phyloP scores from a whole-genome alignment of 2,113 vertebrate species.

The Nesogale talazaci region DNA sequence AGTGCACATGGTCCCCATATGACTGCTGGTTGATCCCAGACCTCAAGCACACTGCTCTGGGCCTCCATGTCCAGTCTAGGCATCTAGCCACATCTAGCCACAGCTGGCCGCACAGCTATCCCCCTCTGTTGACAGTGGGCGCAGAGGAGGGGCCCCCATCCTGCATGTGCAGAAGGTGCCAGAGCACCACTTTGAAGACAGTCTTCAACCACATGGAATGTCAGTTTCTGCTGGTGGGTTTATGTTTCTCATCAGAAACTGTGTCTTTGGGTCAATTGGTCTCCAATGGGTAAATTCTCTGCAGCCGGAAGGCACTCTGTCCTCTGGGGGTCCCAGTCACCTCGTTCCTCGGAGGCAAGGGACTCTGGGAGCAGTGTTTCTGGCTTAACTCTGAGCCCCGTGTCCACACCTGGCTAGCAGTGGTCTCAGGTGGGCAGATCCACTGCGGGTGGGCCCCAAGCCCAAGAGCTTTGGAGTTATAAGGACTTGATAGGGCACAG shows the following conservation, averaged over 20 bases:
- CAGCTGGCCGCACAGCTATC: neutral
- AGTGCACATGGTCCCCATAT: rapidly evolving
- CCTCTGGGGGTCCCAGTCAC: rapidly evolving
- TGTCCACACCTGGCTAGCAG: rapidly evolving
- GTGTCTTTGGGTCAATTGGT: neutral
- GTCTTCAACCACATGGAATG: rapidly evolving
- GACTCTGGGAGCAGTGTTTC: rapidly evolving
- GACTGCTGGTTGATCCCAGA: neutral
- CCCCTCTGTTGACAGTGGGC: neutral
- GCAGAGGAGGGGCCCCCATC: neutral
- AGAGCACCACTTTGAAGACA: neutral
- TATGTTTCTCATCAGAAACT: neutral
- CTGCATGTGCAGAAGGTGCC: neutral
- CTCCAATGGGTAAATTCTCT: neutral
- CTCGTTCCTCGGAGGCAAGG: neutral
- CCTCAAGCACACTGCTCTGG: too few relatives aligned
- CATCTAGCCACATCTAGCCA: too few relatives aligned
- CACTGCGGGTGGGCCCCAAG: rapidly evolving
- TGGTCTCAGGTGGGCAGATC: rapidly evolving
- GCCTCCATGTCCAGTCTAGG: neutral
- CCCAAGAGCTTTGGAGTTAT: too few relatives aligned
- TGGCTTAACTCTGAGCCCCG: rapidly evolving
- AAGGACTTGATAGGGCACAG: too few relatives aligned
- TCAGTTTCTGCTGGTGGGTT: rapidly evolving
- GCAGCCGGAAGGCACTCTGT: neutral